A percentile compares a stretch with the other conserved stretches of the same genome.
These are phyloP conservation scores for Excalfactoria chinensis DNA, from an alignment of 2,113 vertebrate species.

Conservation along the genomic window DNA sequence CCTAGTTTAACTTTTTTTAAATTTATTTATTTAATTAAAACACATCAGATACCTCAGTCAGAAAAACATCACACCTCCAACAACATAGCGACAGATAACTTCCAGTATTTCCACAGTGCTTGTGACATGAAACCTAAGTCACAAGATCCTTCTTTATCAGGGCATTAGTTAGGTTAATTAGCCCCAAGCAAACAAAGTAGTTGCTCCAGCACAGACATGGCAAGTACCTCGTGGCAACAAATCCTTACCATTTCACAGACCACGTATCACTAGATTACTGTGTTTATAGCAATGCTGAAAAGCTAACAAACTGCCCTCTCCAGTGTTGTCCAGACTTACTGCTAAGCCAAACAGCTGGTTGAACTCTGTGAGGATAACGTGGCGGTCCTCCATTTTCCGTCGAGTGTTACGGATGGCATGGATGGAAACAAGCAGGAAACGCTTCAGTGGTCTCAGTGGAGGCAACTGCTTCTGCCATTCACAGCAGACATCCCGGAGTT, in stretches of 20 bases:
- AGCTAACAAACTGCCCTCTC: background rate
- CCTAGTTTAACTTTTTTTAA: background rate
- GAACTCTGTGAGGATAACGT: slow-evolving; percentile 85
- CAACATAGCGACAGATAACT: background rate
- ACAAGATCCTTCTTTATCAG: background rate
- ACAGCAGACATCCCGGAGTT: slow-evolving; percentile 79
- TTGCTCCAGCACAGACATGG: background rate
- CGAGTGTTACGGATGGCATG: slow-evolving; percentile 92
- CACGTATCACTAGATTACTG: background rate
- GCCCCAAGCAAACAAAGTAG: background rate
- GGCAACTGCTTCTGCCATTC: slow-evolving; percentile 79
- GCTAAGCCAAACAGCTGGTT: slow-evolving; percentile 88
- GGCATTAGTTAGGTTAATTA: background rate
- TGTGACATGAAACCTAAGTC: background rate
- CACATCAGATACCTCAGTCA: background rate
- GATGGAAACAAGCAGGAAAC: slow-evolving; percentile 77
- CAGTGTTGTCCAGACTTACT: slow-evolving; percentile 59
- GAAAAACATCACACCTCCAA: background rate
- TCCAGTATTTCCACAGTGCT: background rate
- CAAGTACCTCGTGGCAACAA: background rate
- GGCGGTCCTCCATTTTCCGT: slow-evolving; percentile 96
- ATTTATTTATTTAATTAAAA: background rate
- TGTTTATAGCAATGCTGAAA: rapidly evolving
- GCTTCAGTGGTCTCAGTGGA: background rate
- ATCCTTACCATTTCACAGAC: background rate